Evolutionary conservation across 2,797 vertebrate genomes (phyloP).

Genomic region (Perodicticus potto): DNA sequence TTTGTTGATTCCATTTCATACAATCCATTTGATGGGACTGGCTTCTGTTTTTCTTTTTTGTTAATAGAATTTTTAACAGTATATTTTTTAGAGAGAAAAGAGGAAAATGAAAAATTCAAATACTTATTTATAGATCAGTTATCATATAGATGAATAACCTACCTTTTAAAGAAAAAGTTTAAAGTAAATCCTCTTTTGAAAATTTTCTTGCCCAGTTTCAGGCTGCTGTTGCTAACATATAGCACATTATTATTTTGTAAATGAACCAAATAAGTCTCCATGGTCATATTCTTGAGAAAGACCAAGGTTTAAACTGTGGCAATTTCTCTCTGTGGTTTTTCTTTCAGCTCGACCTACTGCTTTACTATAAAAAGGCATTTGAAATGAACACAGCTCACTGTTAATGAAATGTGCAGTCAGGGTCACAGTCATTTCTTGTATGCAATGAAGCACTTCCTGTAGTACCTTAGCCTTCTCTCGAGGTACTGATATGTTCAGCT

Average conservation of each 20-base stretch:
- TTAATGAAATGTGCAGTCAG: slow-evolving; percentile 78
- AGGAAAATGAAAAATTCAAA: not conserved
- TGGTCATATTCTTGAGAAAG: slow-evolving; percentile 61
- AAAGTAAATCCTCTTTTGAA: slow-evolving; percentile 16
- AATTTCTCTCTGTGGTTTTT: slow-evolving; percentile 19
- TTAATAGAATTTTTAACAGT: not conserved
- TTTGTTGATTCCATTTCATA: not conserved
- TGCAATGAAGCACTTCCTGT: slow-evolving; percentile 56
- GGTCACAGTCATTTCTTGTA: slow-evolving; percentile 68
- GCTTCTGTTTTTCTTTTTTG: not conserved
- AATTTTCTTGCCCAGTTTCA: not conserved
- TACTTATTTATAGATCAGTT: slow-evolving; percentile 34
- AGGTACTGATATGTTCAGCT: slow-evolving; percentile 43
- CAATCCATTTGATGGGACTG: not conserved
- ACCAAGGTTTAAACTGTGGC: slow-evolving; percentile 19
- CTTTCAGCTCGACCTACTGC: slow-evolving; percentile 27
- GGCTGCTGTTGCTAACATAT: not conserved
- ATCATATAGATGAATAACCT: slow-evolving; percentile 15
- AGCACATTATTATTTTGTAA: not conserved
- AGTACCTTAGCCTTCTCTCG: slow-evolving; percentile 61
- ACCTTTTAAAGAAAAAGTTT: not conserved
- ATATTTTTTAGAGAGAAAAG: not conserved
- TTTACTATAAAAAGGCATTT: slow-evolving; percentile 76
- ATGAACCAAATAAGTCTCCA: slow-evolving; percentile 42
- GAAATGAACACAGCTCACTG: slow-evolving; percentile 74